These are phyloP conservation scores for Trichonephila inaurata DNA, from an alignment of 1,140 invertebrate genomes.

Conservation along the genomic window DNA sequence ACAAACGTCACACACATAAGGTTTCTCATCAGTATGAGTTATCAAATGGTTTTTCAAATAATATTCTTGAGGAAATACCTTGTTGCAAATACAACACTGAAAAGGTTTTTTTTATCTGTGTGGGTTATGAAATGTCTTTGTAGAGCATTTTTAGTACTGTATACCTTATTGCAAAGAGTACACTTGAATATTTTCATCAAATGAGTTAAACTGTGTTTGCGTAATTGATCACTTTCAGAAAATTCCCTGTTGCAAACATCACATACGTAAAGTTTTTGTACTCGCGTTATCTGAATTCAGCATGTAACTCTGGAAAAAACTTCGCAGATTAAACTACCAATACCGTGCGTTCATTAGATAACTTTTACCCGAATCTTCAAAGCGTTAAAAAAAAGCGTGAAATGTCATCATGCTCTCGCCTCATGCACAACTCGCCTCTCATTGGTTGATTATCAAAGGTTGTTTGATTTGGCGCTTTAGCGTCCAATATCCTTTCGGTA, in stretches of 20 bases:
- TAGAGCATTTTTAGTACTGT: neutral
- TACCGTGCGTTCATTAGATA: too few relatives aligned
- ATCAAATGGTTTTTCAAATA: neutral
- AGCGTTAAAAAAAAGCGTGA: too few relatives aligned
- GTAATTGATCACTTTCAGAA: neutral
- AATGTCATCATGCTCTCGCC: too few relatives aligned
- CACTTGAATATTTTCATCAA: neutral
- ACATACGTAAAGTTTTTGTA: neutral
- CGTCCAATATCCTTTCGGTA: too few relatives aligned
- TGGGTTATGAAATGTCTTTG: neutral
- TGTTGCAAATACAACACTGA: neutral
- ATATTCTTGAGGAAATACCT: constrained; percentile 1
- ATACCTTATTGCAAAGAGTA: neutral
- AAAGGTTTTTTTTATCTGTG: neutral
- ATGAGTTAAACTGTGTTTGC: neutral
- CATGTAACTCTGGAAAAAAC: too few relatives aligned
- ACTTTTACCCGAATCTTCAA: too few relatives aligned
- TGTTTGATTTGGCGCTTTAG: too few relatives aligned
- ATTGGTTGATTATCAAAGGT: too few relatives aligned
- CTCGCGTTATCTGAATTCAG: neutral
- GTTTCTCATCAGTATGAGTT: neutral
- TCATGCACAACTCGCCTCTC: too few relatives aligned
- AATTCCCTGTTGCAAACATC: neutral
- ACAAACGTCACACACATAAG: neutral
- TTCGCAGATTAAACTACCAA: too few relatives aligned